Base-by-base conservation (phyloP, 2,888 invertebrate species). In the Drosophila leonis region DNA sequence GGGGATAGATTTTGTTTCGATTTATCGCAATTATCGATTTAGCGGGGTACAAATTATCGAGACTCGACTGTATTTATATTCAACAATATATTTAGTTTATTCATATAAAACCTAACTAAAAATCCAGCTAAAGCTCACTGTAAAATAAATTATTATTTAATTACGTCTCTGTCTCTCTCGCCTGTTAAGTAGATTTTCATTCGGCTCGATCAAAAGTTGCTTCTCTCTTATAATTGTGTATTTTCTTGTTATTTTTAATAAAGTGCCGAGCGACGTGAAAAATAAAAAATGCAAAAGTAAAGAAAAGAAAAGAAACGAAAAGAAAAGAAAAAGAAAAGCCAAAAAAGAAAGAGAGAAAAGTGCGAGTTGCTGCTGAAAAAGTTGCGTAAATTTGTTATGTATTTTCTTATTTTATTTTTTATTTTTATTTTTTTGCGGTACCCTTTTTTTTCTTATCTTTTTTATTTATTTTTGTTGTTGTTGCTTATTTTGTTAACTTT, bases 311-410 rank as follows among this genome's bases (percentile, higher is more conserved):
- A 63, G 29, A 5, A 33, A 24, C 2, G 8, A 24, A 29, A 29
- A 29, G 29, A 48, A 48, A 24, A 44, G 44, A 24, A 13, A 69
- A 82, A 2, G 24, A 12, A 20, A 10, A 46, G 15, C n/a, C n/a
- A n/a, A 12, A 1, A 8, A 7, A n/a, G 54, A 70, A 63, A 13
- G 13, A 44, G n/a, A 69, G 57, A 66, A 73, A 82, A 73, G 60
- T 49, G 65, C 65, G 62, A 71, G 68, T 37, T 49, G 65, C 48
- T 54, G 60, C 65, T 68, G 64, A 69, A 72, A 79, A 77, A 80
- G 80, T 82, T 89, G 89, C 87, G 86, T 87, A 89, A 89, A 87
- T 86, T 86, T 89, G 76, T 88, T 88, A 88, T 86, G 77, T 80
- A 75, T 78, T 81, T 73, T 71, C 31, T 56, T 64, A 51, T 61